Evolutionary conservation across 2,113 vertebrate genomes (phyloP).

Genomic region (Clupea harengus): DNA sequence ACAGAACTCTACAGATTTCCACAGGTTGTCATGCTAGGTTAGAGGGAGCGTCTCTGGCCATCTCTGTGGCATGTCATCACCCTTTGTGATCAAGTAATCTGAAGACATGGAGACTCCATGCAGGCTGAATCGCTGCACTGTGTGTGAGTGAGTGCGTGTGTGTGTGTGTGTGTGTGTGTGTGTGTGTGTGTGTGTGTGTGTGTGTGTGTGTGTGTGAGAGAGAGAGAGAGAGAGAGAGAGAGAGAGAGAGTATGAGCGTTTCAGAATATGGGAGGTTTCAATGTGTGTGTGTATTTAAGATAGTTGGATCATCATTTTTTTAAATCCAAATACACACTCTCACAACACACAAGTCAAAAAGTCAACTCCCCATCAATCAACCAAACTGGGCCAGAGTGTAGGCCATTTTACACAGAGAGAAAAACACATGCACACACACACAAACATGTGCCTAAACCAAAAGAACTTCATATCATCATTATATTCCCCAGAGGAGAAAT

Average conservation of each 20-base stretch:
- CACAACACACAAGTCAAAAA: not conserved
- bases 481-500: not conserved
- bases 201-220: not conserved
- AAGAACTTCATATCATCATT: not conserved
- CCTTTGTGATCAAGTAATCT: conserved; percentile 3
- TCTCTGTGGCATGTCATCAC: not conserved
- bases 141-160: not conserved
- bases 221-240: not conserved
- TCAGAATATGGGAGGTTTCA: too few species aligned
- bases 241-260: not conserved
- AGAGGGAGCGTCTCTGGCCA: not conserved
- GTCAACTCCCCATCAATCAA: not conserved
- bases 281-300: not conserved
- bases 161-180: conserved; percentile 1
- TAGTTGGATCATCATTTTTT: not conserved
- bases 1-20: not conserved
- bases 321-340: not conserved
- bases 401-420: too few species aligned
- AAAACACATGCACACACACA: not conserved
- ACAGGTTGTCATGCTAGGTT: not conserved
- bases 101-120: not conserved
- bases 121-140: conserved; percentile 5
- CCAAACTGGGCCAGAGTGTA: not conserved
- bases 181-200: not conserved
- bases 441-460: not conserved